A percentile compares a stretch with the other conserved stretches of the same genome.
These are phyloP conservation scores for Mamestra brassicae DNA, from an alignment of 2,888 invertebrate species.

Conservation along the genomic window DNA sequence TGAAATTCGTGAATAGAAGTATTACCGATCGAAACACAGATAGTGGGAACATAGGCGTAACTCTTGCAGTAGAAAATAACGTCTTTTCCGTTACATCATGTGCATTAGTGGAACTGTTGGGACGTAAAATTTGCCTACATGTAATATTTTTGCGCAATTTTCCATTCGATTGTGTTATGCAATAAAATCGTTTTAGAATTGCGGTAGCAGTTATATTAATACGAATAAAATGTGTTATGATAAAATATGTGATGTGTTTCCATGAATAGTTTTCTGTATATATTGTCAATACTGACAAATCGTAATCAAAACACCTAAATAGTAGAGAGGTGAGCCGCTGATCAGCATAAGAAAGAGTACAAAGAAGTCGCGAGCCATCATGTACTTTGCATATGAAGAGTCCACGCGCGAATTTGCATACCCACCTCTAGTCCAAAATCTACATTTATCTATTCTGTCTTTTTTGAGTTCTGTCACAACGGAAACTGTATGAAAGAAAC, in stretches of 20 bases:
- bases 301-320: constrained; percentile 72
- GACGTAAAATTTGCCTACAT: constrained; percentile 56
- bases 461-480: constrained; percentile 65
- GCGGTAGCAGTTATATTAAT: constrained; percentile 47
- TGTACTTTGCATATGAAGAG: constrained; percentile 88
- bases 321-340: constrained; percentile 66
- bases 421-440: constrained; percentile 81
- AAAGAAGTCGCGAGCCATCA: constrained; percentile 81
- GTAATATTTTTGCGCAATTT: constrained; percentile 58
- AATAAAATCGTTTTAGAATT: constrained; percentile 42
- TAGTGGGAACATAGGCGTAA: constrained; percentile 70
- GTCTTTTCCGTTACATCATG: constrained; percentile 63
- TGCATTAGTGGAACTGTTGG: constrained; percentile 42
- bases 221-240: constrained; percentile 46
- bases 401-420: constrained; percentile 89
- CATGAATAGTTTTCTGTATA: constrained; percentile 37
- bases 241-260: constrained; percentile 40
- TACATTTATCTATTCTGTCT: constrained; percentile 79
- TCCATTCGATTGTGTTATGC: constrained; percentile 34
- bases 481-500: constrained; percentile 52
- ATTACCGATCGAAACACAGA: constrained; percentile 77
- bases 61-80: constrained; percentile 68
- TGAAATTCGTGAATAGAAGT: constrained; percentile 84
- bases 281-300: constrained; percentile 63
- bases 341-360: constrained; percentile 83